phyloP scores from a whole-genome alignment of 2,888 invertebrate species.

The Drosophila quinaria region DNA sequence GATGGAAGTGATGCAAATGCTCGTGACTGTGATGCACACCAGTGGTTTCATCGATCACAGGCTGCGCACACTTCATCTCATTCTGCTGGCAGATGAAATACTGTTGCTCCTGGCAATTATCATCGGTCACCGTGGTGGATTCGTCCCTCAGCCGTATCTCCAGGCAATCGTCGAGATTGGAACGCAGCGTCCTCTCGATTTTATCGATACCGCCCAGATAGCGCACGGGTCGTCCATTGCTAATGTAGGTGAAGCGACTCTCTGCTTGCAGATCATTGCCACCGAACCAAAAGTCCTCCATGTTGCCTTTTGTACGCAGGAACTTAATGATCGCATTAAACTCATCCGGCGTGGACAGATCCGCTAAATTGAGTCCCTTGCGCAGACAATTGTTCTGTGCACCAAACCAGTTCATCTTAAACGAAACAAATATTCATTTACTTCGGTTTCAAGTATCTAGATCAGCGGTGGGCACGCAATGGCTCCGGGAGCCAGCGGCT shows the following conservation, averaged over 20 bases:
- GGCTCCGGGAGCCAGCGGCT: no score
- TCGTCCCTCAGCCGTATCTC: conserved; percentile 59
- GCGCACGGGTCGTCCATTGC: conserved; percentile 48
- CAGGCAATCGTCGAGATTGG: conserved; percentile 69
- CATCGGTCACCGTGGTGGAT: conserved; percentile 50
- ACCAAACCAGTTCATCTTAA: conserved; percentile 61
- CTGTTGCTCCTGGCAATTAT: conserved; percentile 61
- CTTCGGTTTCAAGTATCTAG: no score
- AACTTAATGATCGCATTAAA: conserved; percentile 39
- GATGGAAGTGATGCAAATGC: conserved; percentile 74
- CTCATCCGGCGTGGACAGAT: conserved; percentile 47
- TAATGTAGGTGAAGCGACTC: conserved; percentile 62
- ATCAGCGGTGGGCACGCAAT: no score
- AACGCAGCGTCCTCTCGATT: conserved; percentile 53
- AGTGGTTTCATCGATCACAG: background rate
- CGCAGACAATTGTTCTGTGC: conserved; percentile 71
- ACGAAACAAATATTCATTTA: no score
- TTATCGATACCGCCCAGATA: conserved; percentile 34
- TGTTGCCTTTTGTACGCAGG: conserved; percentile 35
- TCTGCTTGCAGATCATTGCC: conserved; percentile 66
- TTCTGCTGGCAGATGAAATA: conserved; percentile 57
- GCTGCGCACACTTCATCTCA: conserved; percentile 41
- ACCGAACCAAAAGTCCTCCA: conserved; percentile 70
- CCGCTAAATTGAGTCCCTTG: conserved; percentile 59
- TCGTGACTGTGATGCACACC: conserved; percentile 62